Conservation (phyloP, 2,797 vertebrate species). For the Hafferia zeledoni region DNA sequence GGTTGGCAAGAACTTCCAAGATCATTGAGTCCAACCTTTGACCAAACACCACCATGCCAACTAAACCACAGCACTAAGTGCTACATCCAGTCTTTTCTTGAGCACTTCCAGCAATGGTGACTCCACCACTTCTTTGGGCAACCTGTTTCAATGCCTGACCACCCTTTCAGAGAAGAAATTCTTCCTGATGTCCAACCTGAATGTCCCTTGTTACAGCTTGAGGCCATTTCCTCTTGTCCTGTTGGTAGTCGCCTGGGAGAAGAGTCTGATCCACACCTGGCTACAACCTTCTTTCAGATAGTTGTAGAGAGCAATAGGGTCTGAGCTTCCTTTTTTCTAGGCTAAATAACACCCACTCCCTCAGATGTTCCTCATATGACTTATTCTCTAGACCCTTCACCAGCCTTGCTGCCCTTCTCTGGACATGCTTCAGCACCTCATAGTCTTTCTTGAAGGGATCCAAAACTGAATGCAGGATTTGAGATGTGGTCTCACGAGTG, state of each 20-base stretch:
- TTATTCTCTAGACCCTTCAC: neutral
- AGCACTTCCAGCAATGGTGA: neutral
- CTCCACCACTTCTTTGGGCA: neutral
- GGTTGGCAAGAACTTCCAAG: neutral
- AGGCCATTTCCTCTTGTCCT: neutral
- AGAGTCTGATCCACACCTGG: accelerated
- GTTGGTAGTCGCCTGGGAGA: neutral
- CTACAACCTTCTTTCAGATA: neutral
- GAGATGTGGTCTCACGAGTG: neutral
- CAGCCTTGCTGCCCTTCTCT: accelerated
- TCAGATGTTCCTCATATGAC: neutral
- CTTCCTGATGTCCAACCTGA: neutral
- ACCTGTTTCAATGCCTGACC: accelerated
- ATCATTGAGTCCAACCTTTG: accelerated
- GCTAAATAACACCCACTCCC: neutral
- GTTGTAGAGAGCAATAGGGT: neutral
- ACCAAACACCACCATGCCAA: neutral
- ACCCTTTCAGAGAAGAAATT: neutral
- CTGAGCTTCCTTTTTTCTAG: neutral
- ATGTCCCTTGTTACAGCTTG: neutral
- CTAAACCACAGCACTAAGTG: neutral
- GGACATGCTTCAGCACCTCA: neutral
- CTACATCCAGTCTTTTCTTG: neutral
- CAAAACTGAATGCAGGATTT: accelerated
- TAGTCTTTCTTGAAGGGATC: neutral